Evolutionary conservation across 2,888 invertebrate genomes (phyloP).

Genomic region (Archips crataeganus): DNA sequence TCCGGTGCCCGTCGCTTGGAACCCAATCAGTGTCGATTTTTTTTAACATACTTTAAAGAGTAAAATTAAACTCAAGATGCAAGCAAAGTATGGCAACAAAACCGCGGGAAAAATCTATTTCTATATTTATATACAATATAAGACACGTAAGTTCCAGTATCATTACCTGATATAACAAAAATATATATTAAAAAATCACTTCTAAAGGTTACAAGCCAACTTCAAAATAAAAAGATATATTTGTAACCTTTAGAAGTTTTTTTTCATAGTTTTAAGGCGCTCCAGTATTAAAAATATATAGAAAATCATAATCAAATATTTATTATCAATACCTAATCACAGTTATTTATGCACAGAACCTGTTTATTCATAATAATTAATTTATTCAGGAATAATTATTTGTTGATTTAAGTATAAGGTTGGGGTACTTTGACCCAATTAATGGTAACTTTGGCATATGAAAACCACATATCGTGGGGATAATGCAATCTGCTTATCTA

Average conservation of each 20-base stretch:
- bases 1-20: too few relatives aligned
- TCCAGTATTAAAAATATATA: conserved; percentile 44
- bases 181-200: conserved; percentile 30
- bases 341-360: conserved; percentile 47
- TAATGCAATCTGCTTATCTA: too few relatives aligned
- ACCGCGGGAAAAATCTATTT: neutral
- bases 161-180: conserved; percentile 32
- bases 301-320: conserved; percentile 42
- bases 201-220: neutral
- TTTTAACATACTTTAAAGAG: too few relatives aligned
- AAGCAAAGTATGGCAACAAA: neutral
- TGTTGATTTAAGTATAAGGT: neutral
- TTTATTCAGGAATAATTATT: conserved; percentile 22
- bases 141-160: conserved; percentile 37
- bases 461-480: too few relatives aligned
- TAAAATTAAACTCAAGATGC: too few relatives aligned
- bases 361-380: conserved; percentile 24
- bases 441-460: too few relatives aligned
- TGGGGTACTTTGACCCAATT: too few relatives aligned
- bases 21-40: too few relatives aligned
- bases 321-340: conserved; percentile 42
- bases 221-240: too few relatives aligned
- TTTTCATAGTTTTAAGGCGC: conserved; percentile 40
- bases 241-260: neutral
- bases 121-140: conserved; percentile 9